phyloP scores from a whole-genome alignment of 2,797 vertebrate genomes.

The Ispidina lecontei region DNA sequence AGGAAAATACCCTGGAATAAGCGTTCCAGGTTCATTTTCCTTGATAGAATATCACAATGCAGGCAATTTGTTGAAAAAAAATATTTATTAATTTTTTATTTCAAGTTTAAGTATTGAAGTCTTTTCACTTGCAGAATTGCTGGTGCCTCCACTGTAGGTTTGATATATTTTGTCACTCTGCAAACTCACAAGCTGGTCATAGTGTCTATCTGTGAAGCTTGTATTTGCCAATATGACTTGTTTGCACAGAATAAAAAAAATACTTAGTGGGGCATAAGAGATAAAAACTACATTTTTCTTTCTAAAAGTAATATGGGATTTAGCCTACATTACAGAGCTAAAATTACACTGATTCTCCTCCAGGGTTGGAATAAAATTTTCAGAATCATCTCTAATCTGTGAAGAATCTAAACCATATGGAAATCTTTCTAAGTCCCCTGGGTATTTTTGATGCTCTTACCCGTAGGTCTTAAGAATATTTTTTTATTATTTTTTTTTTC shows the following conservation, averaged over 20 bases:
- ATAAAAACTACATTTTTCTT: slow-evolving; percentile 44
- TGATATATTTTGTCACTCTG: background rate
- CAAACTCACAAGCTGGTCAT: background rate
- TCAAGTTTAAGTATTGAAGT: background rate
- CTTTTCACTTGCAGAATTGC: background rate
- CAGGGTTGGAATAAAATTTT: slow-evolving; percentile 45
- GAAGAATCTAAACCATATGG: slow-evolving; percentile 47
- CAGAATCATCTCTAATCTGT: slow-evolving; percentile 41
- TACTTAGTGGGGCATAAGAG: background rate
- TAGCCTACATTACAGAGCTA: slow-evolving; percentile 30
- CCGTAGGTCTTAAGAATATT: background rate
- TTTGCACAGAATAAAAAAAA: slow-evolving; percentile 36
- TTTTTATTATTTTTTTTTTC: background rate
- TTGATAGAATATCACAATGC: background rate
- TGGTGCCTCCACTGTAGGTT: background rate
- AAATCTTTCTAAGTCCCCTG: slow-evolving; percentile 39
- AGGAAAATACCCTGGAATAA: background rate
- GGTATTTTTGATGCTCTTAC: slow-evolving; percentile 11
- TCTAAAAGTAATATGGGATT: slow-evolving; percentile 28
- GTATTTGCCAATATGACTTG: background rate
- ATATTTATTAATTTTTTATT: background rate
- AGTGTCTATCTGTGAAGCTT: background rate
- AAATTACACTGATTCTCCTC: slow-evolving; percentile 42
- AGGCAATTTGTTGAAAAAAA: background rate
- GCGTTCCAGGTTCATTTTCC: background rate